phyloP scores from a whole-genome alignment of 2,113 vertebrate species.

The Eublepharis macularius region DNA sequence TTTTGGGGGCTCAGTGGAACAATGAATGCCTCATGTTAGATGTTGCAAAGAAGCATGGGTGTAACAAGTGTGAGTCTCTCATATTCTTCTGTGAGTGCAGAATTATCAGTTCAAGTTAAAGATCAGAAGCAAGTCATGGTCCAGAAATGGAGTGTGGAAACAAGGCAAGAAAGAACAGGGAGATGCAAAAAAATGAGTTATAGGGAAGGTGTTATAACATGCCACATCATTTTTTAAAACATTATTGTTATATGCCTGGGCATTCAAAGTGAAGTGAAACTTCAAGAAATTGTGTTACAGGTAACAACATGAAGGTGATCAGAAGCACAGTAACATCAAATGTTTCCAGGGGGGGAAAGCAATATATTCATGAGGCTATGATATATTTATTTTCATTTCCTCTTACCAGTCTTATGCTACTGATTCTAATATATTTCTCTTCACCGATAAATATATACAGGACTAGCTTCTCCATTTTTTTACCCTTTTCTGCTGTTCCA shows the following conservation, averaged over 20 bases:
- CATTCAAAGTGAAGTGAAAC: constrained; percentile 32
- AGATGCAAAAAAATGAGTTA: background rate
- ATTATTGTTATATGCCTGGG: constrained; percentile 20
- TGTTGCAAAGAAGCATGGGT: background rate
- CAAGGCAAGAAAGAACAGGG: background rate
- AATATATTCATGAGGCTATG: background rate
- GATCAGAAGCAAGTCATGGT: background rate
- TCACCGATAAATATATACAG: background rate
- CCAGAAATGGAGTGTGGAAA: background rate
- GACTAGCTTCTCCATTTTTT: background rate
- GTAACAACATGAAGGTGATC: constrained; percentile 36
- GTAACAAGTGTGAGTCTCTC: background rate
- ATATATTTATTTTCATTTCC: background rate
- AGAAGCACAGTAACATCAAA: background rate
- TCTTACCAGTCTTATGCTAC: background rate
- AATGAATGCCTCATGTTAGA: background rate
- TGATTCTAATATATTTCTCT: background rate
- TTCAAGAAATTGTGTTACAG: constrained; percentile 29
- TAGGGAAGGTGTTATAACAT: background rate
- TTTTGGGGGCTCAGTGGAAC: too few species aligned
- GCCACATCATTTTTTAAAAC: background rate
- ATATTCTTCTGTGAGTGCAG: background rate
- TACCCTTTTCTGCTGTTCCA: background rate
- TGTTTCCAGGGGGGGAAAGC: background rate
- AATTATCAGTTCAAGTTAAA: background rate